Evolutionary conservation across 2,888 invertebrate genomes (phyloP).

Genomic region (Artemia sinica): DNA sequence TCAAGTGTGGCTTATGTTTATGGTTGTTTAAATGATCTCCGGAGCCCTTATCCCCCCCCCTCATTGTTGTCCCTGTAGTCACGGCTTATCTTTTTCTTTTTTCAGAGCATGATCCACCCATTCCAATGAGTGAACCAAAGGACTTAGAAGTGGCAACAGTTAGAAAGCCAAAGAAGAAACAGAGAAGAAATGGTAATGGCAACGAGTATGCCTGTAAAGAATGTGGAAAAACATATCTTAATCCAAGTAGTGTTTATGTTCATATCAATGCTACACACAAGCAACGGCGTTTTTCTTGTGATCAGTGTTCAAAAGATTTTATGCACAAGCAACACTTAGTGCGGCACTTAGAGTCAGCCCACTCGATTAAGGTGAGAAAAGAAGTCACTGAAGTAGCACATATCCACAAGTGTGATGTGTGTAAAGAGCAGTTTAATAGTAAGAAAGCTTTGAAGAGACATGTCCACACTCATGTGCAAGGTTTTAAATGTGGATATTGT

Average conservation of each 20-base stretch:
- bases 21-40: too few relatives aligned
- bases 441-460: slow-evolving; percentile 8
- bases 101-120: too few relatives aligned
- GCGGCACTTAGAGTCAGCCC: not conserved
- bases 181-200: not conserved
- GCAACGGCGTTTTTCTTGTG: not conserved
- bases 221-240: slow-evolving; percentile 2
- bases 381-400: not conserved
- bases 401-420: not conserved
- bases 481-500: slow-evolving; percentile 5
- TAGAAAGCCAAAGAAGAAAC: not conserved
- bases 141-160: too few relatives aligned
- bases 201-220: slow-evolving; percentile 1
- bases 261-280: not conserved
- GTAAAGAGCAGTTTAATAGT: not conserved
- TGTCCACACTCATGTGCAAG: not conserved
- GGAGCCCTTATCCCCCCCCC: too few relatives aligned
- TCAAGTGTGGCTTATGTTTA: too few relatives aligned
- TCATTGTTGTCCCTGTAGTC: too few relatives aligned
- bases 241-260: not conserved
- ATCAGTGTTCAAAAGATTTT: not conserved
- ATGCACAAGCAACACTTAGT: slow-evolving; percentile 1
- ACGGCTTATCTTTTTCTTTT: too few relatives aligned
- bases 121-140: too few relatives aligned
- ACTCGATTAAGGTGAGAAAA: not conserved